Evolutionary conservation across 2,797 vertebrate genomes (phyloP).

Genomic region (Chelon auratus): DNA sequence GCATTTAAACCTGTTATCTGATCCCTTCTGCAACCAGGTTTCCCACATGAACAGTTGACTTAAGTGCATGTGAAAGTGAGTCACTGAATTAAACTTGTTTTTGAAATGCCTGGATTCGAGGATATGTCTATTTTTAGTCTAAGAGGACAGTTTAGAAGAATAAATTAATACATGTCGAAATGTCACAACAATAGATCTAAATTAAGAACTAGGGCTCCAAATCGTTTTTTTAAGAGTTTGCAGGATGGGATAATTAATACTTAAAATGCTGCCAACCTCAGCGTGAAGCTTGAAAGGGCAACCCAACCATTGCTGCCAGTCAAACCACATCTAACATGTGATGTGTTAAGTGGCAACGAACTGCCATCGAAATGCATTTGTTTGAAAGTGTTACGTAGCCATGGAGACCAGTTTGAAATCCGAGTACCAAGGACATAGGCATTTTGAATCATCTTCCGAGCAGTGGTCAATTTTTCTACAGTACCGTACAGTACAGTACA

Average conservation of each 20-base stretch:
- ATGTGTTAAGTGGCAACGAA: conserved; percentile 42
- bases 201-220: conserved; percentile 23
- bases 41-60: no score
- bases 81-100: no score
- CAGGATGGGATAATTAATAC: conserved; percentile 20
- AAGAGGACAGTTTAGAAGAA: background rate
- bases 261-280: conserved; percentile 39
- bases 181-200: conserved; percentile 9
- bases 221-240: conserved; percentile 34
- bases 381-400: conserved; percentile 40
- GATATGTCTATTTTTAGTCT: no score
- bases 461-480: background rate
- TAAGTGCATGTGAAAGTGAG: no score
- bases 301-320: conserved; percentile 31
- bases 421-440: conserved; percentile 2
- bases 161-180: background rate
- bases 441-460: conserved; percentile 31
- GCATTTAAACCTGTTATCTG: no score
- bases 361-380: conserved; percentile 49
- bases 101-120: no score
- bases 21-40: no score
- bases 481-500: no score
- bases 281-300: conserved; percentile 11
- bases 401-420: conserved; percentile 28
- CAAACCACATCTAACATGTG: conserved; percentile 55